phyloP scores from a whole-genome alignment of 2,797 vertebrate species.

The Neosilurus mollespiculum region DNA sequence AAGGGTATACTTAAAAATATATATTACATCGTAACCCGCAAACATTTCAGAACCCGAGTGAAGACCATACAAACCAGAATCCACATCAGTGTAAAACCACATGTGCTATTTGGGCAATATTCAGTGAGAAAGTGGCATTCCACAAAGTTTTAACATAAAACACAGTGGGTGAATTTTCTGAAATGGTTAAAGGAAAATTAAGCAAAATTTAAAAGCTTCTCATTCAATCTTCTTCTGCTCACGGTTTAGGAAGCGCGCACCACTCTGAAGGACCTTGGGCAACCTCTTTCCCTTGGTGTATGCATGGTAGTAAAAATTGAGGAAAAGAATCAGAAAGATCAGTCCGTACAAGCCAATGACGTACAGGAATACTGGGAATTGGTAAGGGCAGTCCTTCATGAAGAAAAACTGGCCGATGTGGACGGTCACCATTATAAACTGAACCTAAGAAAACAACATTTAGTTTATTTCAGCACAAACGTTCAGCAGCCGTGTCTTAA shows the following conservation, averaged over 20 bases:
- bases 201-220: conserved; percentile 36
- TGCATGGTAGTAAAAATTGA: conserved; percentile 84
- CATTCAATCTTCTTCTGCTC: conserved; percentile 42
- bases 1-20: conserved; percentile 11
- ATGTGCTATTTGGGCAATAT: conserved; percentile 38
- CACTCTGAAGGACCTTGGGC: conserved; percentile 72
- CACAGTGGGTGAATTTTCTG: conserved; percentile 43
- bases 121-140: conserved; percentile 48
- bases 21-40: conserved; percentile 27
- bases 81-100: conserved; percentile 39
- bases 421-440: conserved; percentile 77
- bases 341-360: conserved; percentile 77
- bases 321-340: conserved; percentile 79
- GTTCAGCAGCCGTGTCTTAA: neutral
- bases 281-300: conserved; percentile 81
- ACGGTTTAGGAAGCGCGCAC: conserved; percentile 35
- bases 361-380: conserved; percentile 80
- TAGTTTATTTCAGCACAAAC: neutral
- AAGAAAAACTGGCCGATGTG: conserved; percentile 81
- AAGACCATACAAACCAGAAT: conserved; percentile 45
- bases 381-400: conserved; percentile 81
- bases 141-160: conserved; percentile 57
- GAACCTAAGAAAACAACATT: conserved; percentile 64
- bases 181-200: conserved; percentile 50
- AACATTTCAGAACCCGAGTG: conserved; percentile 48